Evolutionary conservation across 2,113 vertebrate genomes (phyloP), one percentile per base, ranked within the genome.

Genomic region (Neodontobutis hainanensis): DNA sequence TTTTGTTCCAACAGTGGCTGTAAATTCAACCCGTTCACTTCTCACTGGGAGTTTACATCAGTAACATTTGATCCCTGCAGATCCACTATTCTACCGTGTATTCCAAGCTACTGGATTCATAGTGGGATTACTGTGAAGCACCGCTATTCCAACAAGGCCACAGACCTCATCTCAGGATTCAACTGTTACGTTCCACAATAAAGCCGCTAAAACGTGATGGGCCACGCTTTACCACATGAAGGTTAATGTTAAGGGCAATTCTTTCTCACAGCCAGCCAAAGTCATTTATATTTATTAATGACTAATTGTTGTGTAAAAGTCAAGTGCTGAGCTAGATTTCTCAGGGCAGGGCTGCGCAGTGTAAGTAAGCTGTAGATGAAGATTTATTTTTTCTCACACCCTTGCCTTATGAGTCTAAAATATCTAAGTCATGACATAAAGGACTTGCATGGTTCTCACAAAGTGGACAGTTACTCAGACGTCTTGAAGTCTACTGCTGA

Each of bases 221-320:
- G 60, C 44, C 43, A 71, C 27, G 63, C 74, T 63, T 58, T 15
- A 66, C 42, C 5, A 53, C 15, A 46, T n/a, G 14, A 47, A 68
- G 83, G 82, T 87, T 80, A 75, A 82, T 82, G 64, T 70, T 42
- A 6, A 52, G 66, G 79, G 2, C n/a, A 15, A 45, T 55, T 71
- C 14, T 76, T 73, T 82, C 69, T 61, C 11, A 40, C 77, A 56
- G 64, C 70, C 16, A 14, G 51, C 35, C 66, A 46, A 8, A 11
- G 68, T 34, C 76, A 55, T 87, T 83, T 73, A 71, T 83, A 68
- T 78, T 70, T 81, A 87, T 81, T 72, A 80, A 67, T 70, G 63
- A 75, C 60, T 83, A 82, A 85, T 78, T 84, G 68, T 76, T 81
- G 69, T 56, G 40, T 43, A 27, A 59, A 75, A 67, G 52, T 68